phyloP scores from a whole-genome alignment of 2,888 invertebrate species.

The Yponomeuta evonymella region DNA sequence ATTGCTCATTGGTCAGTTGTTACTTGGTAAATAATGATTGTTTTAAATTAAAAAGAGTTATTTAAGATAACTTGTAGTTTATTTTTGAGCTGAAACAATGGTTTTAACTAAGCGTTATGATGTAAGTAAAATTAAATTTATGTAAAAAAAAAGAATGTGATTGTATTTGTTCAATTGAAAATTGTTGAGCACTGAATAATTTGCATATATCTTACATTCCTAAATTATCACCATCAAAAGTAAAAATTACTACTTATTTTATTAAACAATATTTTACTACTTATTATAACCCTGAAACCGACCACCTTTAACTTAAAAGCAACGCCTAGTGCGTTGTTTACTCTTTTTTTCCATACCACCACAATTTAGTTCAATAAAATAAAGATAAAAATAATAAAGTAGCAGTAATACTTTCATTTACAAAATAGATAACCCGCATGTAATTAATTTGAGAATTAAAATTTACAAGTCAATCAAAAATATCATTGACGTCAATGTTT shows the following conservation, averaged over 20 bases:
- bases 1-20: too few relatives aligned
- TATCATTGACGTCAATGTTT: too few relatives aligned
- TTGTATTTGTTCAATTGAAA: neutral
- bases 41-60: too few relatives aligned
- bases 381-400: neutral
- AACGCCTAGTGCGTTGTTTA: neutral
- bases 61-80: neutral
- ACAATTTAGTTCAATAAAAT: neutral
- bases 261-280: neutral
- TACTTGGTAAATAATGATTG: too few relatives aligned
- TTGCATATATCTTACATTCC: too few relatives aligned
- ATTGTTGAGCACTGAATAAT: neutral
- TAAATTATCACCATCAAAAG: neutral
- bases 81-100: neutral
- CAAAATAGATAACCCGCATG: too few relatives aligned
- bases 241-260: too few relatives aligned
- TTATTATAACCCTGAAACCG: constrained; percentile 6
- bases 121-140: neutral
- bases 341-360: neutral
- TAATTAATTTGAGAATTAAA: too few relatives aligned
- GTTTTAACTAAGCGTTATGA: neutral
- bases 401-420: too few relatives aligned
- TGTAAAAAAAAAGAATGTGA: neutral
- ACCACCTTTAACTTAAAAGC: constrained; percentile 5
- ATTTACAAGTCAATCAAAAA: too few relatives aligned